Conservation (phyloP, 2,888 invertebrate genomes). For the Pecten maximus region DNA sequence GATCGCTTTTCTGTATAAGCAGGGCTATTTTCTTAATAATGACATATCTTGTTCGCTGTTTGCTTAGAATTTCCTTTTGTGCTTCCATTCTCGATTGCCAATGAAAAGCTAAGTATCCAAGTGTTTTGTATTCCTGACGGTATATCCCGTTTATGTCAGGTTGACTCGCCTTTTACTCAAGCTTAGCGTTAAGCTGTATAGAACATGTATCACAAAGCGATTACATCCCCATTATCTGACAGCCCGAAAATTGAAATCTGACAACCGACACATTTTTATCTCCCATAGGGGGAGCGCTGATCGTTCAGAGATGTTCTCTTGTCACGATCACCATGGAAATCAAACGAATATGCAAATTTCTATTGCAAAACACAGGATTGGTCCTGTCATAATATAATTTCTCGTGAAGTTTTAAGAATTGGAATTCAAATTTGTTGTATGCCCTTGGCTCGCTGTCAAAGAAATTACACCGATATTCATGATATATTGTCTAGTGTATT, state of each 20-base stretch:
- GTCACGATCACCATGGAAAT: background rate
- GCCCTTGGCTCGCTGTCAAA: background rate
- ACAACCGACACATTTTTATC: constrained; percentile 31
- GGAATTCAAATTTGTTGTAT: background rate
- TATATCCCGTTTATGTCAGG: too few species aligned
- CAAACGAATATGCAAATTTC: background rate
- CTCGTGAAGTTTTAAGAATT: constrained; percentile 9
- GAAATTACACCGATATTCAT: background rate
- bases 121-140: too few species aligned
- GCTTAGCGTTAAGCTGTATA: background rate
- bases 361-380: background rate
- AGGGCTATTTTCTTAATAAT: too few species aligned
- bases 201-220: background rate
- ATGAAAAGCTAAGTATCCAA: too few species aligned
- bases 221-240: background rate
- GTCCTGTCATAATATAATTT: background rate
- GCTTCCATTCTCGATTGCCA: too few species aligned
- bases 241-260: constrained; percentile 22
- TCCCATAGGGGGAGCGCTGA: constrained; percentile 22
- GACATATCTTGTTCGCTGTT: too few species aligned
- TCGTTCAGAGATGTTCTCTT: background rate
- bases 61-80: too few species aligned
- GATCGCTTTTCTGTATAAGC: too few species aligned
- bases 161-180: background rate
- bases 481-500: background rate